These are phyloP conservation scores for Rhinophrynus dorsalis DNA, from an alignment of 2,797 vertebrate genomes.

Conservation along the genomic window DNA sequence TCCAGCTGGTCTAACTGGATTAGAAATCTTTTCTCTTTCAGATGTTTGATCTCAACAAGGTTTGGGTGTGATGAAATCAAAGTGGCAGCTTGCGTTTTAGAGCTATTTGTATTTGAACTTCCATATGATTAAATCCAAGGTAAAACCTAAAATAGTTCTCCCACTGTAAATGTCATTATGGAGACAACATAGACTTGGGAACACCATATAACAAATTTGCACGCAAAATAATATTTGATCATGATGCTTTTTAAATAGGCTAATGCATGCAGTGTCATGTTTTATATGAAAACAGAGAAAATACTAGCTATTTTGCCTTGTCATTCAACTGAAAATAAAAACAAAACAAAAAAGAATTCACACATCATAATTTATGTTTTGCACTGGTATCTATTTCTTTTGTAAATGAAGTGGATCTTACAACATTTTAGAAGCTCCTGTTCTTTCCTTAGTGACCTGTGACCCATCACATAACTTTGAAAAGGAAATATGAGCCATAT, in stretches of 20 bases:
- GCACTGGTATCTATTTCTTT: not conserved
- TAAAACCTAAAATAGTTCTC: conserved; percentile 50
- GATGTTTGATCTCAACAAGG: conserved; percentile 93
- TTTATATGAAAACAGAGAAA: conserved; percentile 4
- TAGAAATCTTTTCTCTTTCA: conserved; percentile 93
- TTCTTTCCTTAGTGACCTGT: not conserved
- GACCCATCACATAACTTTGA: not conserved
- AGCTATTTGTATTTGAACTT: conserved; percentile 77
- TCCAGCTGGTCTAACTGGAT: conserved; percentile 85
- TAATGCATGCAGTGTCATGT: conserved; percentile 14
- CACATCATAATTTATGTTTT: not conserved
- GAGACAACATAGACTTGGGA: not conserved
- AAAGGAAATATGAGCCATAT: not conserved
- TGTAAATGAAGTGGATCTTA: not conserved
- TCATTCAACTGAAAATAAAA: not conserved
- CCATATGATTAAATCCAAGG: conserved; percentile 61
- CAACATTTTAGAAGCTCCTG: not conserved
- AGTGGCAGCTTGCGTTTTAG: conserved; percentile 89
- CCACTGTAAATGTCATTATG: conserved; percentile 26
- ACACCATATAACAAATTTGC: not conserved
- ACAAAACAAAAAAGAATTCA: no score
- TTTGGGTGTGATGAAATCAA: conserved; percentile 95
- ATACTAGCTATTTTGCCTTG: not conserved
- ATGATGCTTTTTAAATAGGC: conserved; percentile 2
- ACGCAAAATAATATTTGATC: conserved; percentile 12